Evolutionary conservation across 2,797 vertebrate species (phyloP), one percentile per base, ranked within the genome.

Genomic region (Neopelma chrysocephalum): DNA sequence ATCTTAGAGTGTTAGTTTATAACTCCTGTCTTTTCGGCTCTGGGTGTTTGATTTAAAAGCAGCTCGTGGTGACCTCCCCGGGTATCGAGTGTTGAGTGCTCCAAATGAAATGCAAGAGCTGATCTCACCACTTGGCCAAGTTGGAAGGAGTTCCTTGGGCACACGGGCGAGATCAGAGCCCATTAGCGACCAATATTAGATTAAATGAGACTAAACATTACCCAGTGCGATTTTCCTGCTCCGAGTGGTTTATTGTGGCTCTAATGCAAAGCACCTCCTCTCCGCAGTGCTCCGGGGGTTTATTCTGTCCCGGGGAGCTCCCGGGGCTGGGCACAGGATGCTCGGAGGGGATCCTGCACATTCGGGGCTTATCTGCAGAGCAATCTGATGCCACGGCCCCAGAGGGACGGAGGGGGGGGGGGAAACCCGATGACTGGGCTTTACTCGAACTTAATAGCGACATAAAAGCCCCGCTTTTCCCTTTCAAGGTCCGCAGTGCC

Each of bases 151-250:
- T 90, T 94, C 85, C 91, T 87, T 38, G 34, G 42, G 2, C 61
- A 56, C 62, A 69, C 84, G 73, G 58, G 77, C 25, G 19, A 72
- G 92, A 95, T 94, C 85, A 90, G 95, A 96, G 85, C 81, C 95
- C 76, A 69, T 93, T 83, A 93, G 82, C 38, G 36, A 91, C 82
- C 89, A 57, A 50, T 96, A 95, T 96, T 95, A 95, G 94, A 95
- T 95, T 94, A 96, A 75, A 94, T 89, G 89, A 96, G 93, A 96
- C 94, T 95, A 94, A 96, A 96, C 96, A 94, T 64, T 65, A 18
- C 47, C 20, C 21, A 62, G 82, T 36, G 81, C 6, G 81, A 65
- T 81, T 89, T 90, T 70, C 22, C 79, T 68, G 78, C 54, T 73
- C 47, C 58, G 18, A 36, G 75, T 1, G 20, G 91, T 82, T 93